These are phyloP conservation scores for Epinephelus coioides DNA, from an alignment of 2,797 vertebrate species.

Conservation along the genomic window DNA sequence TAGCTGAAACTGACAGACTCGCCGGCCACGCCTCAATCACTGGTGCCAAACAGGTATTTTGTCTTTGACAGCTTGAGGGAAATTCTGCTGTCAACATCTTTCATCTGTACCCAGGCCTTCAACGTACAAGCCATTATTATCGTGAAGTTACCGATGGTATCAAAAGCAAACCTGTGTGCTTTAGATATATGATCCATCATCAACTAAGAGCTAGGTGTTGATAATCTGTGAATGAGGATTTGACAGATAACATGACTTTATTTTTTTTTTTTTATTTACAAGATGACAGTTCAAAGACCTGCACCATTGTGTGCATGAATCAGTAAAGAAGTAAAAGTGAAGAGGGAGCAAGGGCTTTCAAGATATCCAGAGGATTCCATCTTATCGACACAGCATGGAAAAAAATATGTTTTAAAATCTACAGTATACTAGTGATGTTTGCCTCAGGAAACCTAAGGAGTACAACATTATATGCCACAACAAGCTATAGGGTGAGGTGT, in stretches of 20 bases:
- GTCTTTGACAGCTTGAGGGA: slow-evolving; percentile 23
- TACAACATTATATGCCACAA: slow-evolving; percentile 9
- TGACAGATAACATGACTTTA: slow-evolving; percentile 8
- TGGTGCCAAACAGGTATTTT: slow-evolving; percentile 47
- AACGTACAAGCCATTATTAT: slow-evolving; percentile 2
- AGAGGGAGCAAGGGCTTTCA: slow-evolving; percentile 19
- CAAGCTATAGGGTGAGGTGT: slow-evolving; percentile 12
- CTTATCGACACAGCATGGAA: slow-evolving; percentile 12
- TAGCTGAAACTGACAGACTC: not conserved
- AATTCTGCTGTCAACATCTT: slow-evolving; percentile 37
- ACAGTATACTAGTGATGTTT: not conserved
- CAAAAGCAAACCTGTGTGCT: slow-evolving; percentile 33
- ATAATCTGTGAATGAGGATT: slow-evolving; percentile 13
- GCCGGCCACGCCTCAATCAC: not conserved
- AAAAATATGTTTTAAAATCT: not conserved
- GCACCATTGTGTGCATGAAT: not conserved
- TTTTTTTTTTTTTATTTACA: not conserved
- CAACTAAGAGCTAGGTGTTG: slow-evolving; percentile 15
- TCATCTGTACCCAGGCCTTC: not conserved
- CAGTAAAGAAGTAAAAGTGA: slow-evolving; percentile 17
- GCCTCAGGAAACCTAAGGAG: not conserved
- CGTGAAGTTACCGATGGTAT: slow-evolving; percentile 11
- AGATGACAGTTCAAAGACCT: not conserved
- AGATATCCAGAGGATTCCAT: slow-evolving; percentile 3
- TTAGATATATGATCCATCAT: slow-evolving; percentile 16